phyloP scores from a whole-genome alignment of 2,113 vertebrate species.

The Holacanthus passer region DNA sequence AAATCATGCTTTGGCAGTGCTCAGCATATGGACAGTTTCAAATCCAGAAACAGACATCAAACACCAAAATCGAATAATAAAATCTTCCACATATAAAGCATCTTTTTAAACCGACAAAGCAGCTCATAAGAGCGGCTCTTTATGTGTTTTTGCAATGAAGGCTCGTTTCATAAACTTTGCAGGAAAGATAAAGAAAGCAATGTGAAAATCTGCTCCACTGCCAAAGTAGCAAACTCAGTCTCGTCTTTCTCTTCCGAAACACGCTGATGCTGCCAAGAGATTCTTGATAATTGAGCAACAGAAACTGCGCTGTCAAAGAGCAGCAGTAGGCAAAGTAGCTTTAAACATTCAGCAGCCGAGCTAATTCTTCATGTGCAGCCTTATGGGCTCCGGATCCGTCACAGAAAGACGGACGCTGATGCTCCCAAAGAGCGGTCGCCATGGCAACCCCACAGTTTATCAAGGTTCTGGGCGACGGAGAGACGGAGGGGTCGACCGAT shows the following conservation, averaged over 20 bases:
- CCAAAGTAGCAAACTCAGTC: conserved; percentile 9
- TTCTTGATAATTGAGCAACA: conserved; percentile 43
- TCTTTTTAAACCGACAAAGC: not conserved
- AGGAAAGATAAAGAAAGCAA: not conserved
- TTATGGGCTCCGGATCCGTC: conserved; percentile 62
- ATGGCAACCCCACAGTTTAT: conserved; percentile 83
- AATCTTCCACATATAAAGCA: no score
- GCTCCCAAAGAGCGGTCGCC: conserved; percentile 74
- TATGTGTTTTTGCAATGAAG: not conserved
- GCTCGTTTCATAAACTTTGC: not conserved
- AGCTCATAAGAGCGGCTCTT: not conserved
- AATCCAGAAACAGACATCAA: not conserved
- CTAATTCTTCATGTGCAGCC: conserved; percentile 67
- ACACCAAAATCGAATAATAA: no score
- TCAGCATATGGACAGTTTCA: not conserved
- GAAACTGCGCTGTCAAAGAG: conserved; percentile 36
- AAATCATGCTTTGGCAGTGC: conserved; percentile 5
- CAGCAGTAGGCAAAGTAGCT: conserved; percentile 13
- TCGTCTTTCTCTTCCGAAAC: not conserved
- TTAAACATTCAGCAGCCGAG: conserved; percentile 39
- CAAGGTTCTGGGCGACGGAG: conserved; percentile 74
- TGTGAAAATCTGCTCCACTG: not conserved
- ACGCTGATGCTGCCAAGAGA: not conserved
- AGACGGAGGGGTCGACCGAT: conserved; percentile 58
- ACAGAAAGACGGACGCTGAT: conserved; percentile 75